Evolutionary conservation across 2,797 vertebrate genomes (phyloP).

Genomic region (Strix occidentalis): DNA sequence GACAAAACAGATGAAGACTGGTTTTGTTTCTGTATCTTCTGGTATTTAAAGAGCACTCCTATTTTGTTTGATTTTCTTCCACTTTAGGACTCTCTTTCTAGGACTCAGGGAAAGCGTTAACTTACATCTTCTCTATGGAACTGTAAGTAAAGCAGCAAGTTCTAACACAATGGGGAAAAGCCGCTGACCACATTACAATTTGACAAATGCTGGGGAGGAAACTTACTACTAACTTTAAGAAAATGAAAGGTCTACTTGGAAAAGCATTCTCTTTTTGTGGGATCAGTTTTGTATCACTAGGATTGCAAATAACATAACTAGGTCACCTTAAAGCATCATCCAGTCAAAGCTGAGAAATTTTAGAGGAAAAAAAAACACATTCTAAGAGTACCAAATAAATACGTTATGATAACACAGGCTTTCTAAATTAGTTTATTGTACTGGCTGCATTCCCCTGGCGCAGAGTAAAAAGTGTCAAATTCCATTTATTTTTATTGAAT

Average conservation of each 20-base stretch:
- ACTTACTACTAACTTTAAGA: not conserved
- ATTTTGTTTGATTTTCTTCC: not conserved
- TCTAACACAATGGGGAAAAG: not conserved
- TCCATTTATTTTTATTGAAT: slow-evolving; percentile 39
- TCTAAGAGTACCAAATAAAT: not conserved
- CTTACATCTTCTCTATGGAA: not conserved
- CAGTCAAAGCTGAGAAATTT: not conserved
- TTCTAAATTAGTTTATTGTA: not conserved
- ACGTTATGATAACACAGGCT: not conserved
- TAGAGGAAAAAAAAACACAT: not conserved
- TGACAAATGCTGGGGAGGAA: not conserved
- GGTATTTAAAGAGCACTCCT: not conserved
- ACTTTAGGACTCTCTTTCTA: not conserved
- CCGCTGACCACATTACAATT: not conserved
- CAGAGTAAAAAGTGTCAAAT: slow-evolving; percentile 5
- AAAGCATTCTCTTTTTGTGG: not conserved
- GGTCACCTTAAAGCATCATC: not conserved
- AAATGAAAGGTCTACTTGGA: not conserved
- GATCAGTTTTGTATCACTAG: not conserved
- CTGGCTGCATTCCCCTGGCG: not conserved
- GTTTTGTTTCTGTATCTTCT: not conserved
- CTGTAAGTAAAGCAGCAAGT: not conserved
- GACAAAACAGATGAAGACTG: not conserved
- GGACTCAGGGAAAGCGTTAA: not conserved
- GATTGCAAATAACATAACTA: slow-evolving; percentile 14